These are phyloP conservation scores for Mercenaria mercenaria DNA, from an alignment of 1,140 invertebrate species.

Conservation along the genomic window DNA sequence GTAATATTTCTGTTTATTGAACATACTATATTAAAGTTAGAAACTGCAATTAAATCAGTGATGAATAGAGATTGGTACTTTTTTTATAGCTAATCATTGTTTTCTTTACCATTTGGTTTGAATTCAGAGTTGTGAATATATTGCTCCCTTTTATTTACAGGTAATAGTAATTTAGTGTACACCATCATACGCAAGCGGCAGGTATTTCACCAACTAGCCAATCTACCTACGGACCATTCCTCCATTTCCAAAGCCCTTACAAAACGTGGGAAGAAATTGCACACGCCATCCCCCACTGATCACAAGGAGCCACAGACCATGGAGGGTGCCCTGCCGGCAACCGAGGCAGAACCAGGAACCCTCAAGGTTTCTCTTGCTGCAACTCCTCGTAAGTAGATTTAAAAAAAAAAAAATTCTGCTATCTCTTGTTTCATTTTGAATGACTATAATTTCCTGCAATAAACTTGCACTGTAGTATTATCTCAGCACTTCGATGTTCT, in stretches of 20 bases:
- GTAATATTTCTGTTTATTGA: too few relatives aligned
- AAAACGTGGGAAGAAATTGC: conserved; percentile 88
- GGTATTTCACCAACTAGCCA: conserved; percentile 98
- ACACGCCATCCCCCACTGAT: conserved; percentile 69
- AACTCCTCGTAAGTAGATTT: conserved; percentile 89
- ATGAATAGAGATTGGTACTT: too few relatives aligned
- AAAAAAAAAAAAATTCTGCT: not conserved
- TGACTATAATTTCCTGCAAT: too few relatives aligned
- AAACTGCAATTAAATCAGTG: too few relatives aligned
- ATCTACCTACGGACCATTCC: conserved; percentile 96
- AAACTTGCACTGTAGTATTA: too few relatives aligned
- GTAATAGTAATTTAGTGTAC: conserved; percentile 99
- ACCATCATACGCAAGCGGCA: conserved; percentile 99
- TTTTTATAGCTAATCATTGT: too few relatives aligned
- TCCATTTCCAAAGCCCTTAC: conserved; percentile 95
- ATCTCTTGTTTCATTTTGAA: too few relatives aligned
- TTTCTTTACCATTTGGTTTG: too few relatives aligned
- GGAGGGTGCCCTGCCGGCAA: conserved; percentile 96
- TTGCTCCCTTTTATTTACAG: conserved; percentile 86
- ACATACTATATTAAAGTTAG: too few relatives aligned
- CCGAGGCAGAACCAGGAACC: conserved; percentile 88
- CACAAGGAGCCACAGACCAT: conserved; percentile 87
- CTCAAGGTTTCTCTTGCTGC: conserved; percentile 96
- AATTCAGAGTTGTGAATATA: too few relatives aligned
- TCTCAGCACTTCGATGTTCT: too few relatives aligned